phyloP scores from a whole-genome alignment of 2,797 vertebrate species.

The Characodon lateralis region DNA sequence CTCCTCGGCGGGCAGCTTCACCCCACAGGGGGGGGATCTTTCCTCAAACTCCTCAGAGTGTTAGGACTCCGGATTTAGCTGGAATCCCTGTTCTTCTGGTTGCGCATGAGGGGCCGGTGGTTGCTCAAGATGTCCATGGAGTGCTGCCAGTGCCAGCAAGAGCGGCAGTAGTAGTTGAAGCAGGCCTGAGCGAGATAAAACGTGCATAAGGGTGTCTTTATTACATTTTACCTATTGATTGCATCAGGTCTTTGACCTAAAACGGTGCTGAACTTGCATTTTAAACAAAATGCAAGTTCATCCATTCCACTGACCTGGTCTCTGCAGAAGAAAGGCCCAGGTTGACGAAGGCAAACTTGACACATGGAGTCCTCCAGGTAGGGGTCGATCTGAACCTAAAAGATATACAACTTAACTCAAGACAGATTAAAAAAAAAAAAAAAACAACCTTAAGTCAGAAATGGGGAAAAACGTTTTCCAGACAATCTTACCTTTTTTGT shows the following conservation, averaged over 20 bases:
- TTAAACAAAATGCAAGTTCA: no score
- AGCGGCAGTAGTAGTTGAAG: conserved; percentile 99
- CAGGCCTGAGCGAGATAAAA: conserved; percentile 83
- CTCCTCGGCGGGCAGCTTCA: conserved; percentile 72
- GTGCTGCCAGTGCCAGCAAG: conserved; percentile 99
- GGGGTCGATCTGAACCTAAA: conserved; percentile 96
- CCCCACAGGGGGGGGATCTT: conserved; percentile 48
- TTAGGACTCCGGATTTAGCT: conserved; percentile 82
- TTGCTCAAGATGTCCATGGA: conserved; percentile 95
- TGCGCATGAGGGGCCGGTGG: conserved; percentile 98
- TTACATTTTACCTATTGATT: no score
- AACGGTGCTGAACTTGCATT: no score
- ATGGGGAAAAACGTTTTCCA: not conserved
- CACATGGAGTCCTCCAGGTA: conserved; percentile 98
- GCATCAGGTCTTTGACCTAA: no score
- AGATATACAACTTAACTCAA: not conserved
- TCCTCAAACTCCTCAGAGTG: conserved; percentile 60
- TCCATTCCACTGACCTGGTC: conserved; percentile 86
- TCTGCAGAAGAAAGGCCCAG: conserved; percentile 98
- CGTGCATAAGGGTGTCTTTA: no score
- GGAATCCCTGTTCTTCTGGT: conserved; percentile 96
- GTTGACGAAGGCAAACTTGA: conserved; percentile 92
- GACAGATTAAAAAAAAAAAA: not conserved
- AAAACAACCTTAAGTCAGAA: not conserved
- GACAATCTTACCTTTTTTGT: conserved; percentile 90